Conservation (phyloP, 2,797 vertebrate species). For the Sciurus vulgaris region DNA sequence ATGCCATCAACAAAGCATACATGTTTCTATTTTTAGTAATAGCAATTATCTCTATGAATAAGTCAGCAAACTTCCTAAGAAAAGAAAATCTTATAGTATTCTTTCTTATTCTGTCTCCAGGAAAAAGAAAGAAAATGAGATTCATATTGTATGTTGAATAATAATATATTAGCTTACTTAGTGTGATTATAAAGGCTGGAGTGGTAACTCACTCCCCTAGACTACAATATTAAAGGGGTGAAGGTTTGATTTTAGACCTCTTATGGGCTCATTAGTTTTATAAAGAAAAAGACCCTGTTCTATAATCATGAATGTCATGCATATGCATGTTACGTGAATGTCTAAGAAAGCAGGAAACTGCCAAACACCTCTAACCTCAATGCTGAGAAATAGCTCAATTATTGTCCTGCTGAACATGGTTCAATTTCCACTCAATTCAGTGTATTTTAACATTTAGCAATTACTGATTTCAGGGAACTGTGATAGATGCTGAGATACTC, state of each 20-base stretch:
- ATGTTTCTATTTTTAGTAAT: slow-evolving; percentile 51
- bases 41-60: slow-evolving; percentile 34
- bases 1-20: slow-evolving; percentile 34
- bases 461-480: background rate
- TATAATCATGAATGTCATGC: slow-evolving; percentile 41
- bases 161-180: slow-evolving; percentile 67
- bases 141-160: background rate
- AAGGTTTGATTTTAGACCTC: slow-evolving; percentile 40
- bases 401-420: background rate
- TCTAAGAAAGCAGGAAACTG: slow-evolving; percentile 57
- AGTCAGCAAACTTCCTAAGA: slow-evolving; percentile 67
- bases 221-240: slow-evolving; percentile 51
- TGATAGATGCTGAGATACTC: background rate
- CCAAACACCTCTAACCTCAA: slow-evolving; percentile 3
- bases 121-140: background rate
- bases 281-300: slow-evolving; percentile 27
- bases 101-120: slow-evolving; percentile 21
- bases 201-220: slow-evolving; percentile 37
- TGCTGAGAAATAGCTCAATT: slow-evolving; percentile 55
- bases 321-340: background rate
- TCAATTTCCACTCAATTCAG: background rate
- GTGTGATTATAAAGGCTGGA: slow-evolving; percentile 31
- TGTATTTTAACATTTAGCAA: background rate
- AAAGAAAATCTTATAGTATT: slow-evolving; percentile 66
- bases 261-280: slow-evolving; percentile 50